These are phyloP conservation scores for Onychomys leucogaster DNA, from an alignment of 2,797 vertebrate genomes.

Conservation along the genomic window DNA sequence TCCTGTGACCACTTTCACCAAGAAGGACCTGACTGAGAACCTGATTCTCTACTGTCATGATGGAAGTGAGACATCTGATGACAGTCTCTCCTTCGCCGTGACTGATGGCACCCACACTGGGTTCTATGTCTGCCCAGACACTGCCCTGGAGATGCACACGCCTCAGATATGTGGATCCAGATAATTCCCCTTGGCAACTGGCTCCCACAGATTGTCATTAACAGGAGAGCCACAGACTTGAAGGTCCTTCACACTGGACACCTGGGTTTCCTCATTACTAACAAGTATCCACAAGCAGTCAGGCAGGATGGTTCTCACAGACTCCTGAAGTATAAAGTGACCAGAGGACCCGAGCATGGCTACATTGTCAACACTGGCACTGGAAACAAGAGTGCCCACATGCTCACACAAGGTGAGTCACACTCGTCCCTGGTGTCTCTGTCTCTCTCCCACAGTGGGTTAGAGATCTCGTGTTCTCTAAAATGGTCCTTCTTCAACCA, in stretches of 20 bases:
- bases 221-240: conserved; percentile 90
- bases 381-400: conserved; percentile 90
- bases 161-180: conserved; percentile 92
- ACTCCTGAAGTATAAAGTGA: conserved; percentile 90
- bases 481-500: background rate
- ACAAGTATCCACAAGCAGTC: conserved; percentile 91
- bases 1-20: conserved; percentile 90
- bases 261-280: conserved; percentile 92
- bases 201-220: conserved; percentile 91
- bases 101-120: conserved; percentile 92
- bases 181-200: conserved; percentile 92
- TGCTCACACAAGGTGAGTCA: conserved; percentile 93
- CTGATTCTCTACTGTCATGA: conserved; percentile 93
- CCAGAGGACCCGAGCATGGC: conserved; percentile 90
- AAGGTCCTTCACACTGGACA: conserved; percentile 90
- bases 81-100: conserved; percentile 94
- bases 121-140: conserved; percentile 93
- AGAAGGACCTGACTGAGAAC: conserved; percentile 93
- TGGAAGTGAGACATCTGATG: conserved; percentile 90
- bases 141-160: conserved; percentile 90
- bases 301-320: conserved; percentile 90
- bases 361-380: conserved; percentile 90
- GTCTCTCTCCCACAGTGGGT: background rate
- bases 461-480: background rate
- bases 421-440: background rate